These are phyloP conservation scores for Dermatemys mawii DNA, from an alignment of 2,113 vertebrate species.

Conservation along the genomic window DNA sequence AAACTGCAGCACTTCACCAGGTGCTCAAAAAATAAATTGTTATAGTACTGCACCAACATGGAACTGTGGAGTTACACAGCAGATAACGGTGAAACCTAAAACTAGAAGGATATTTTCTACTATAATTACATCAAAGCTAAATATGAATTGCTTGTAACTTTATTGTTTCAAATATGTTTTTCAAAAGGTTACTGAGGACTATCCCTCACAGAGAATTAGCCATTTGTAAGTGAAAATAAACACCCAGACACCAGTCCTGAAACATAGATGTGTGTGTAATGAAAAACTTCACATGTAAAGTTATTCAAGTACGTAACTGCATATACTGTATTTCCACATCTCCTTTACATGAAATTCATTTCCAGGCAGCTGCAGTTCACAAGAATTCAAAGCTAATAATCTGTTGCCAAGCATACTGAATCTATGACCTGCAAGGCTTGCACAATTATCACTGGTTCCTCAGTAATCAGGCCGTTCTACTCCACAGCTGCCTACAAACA, in stretches of 20 bases:
- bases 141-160: not conserved
- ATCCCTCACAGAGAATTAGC: not conserved
- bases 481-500: not conserved
- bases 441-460: not conserved
- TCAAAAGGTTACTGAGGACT: not conserved
- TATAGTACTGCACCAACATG: too few species aligned
- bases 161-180: not conserved
- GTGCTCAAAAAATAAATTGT: not conserved
- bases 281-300: not conserved
- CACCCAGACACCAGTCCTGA: not conserved
- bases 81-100: not conserved
- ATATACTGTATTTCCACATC: not conserved
- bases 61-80: not conserved
- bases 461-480: not conserved
- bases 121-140: not conserved
- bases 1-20: not conserved
- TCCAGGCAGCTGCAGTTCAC: not conserved
- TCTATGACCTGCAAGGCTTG: not conserved
- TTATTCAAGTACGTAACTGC: not conserved
- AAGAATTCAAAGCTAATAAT: not conserved
- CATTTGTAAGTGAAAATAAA: not conserved
- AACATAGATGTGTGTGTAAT: not conserved
- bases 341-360: not conserved
- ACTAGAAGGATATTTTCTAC: not conserved
- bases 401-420: not conserved